These are phyloP conservation scores for Mesocricetus auratus DNA, from an alignment of 2,113 vertebrate species.

Conservation along the genomic window DNA sequence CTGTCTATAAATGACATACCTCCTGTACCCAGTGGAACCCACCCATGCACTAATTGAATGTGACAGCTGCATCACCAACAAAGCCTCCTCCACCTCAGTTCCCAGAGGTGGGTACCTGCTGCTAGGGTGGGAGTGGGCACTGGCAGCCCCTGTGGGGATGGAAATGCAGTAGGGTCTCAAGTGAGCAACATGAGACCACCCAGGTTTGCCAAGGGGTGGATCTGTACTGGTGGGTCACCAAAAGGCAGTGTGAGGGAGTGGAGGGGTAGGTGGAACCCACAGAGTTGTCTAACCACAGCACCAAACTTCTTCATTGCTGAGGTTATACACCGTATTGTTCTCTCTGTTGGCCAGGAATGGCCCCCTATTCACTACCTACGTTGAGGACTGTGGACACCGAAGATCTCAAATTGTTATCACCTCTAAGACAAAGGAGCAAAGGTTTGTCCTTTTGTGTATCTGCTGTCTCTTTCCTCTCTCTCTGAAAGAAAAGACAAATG, in stretches of 20 bases:
- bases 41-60: background rate
- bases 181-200: background rate
- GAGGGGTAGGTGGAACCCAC: background rate
- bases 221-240: no score
- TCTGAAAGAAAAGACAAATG: constrained; percentile 7
- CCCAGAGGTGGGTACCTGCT: constrained; percentile 68
- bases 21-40: constrained; percentile 59
- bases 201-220: background rate
- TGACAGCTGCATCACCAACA: constrained; percentile 69
- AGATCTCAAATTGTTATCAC: background rate
- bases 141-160: background rate
- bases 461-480: background rate
- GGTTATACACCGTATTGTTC: background rate
- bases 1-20: constrained; percentile 77
- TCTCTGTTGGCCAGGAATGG: background rate
- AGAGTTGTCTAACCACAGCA: background rate
- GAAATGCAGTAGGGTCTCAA: background rate
- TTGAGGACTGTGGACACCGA: background rate
- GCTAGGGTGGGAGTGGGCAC: background rate
- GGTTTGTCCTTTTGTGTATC: background rate
- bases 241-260: no score
- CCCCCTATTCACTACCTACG: background rate
- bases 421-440: background rate
- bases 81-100: constrained; percentile 50
- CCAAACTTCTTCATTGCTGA: background rate